A percentile compares a stretch with the other conserved stretches of the same genome.
Conservation (phyloP, 2,797 vertebrate species). For the Mallotus villosus region DNA sequence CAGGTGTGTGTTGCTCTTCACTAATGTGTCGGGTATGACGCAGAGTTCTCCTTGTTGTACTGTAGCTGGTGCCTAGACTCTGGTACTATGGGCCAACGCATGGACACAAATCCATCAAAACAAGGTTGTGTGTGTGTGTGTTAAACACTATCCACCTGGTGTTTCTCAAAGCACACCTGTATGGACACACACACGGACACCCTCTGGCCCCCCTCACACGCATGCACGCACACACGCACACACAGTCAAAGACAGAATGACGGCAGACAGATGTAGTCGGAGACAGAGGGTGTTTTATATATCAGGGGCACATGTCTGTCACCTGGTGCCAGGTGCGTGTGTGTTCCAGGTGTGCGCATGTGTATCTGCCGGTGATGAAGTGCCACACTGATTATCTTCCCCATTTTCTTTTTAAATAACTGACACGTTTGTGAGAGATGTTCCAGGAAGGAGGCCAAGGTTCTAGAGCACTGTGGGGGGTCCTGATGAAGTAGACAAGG, state of each 20-base stretch:
- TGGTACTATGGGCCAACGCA: constrained; percentile 39
- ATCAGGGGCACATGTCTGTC: background rate
- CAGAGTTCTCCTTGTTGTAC: background rate
- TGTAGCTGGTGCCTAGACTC: background rate
- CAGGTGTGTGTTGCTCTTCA: background rate
- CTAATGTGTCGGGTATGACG: background rate
- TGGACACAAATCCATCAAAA: constrained; percentile 58
- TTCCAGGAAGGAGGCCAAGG: constrained; percentile 18
- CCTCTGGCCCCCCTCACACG: background rate
- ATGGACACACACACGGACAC: background rate
- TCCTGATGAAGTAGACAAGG: background rate
- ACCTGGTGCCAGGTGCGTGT: constrained; percentile 12
- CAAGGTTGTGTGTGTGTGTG: constrained; percentile 35
- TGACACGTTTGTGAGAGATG: constrained; percentile 28
- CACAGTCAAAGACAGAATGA: background rate
- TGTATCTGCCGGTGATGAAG: background rate
- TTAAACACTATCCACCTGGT: constrained; percentile 27
- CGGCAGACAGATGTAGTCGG: constrained; percentile 11
- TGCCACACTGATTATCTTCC: background rate
- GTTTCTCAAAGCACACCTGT: constrained; percentile 26
- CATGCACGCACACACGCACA: background rate
- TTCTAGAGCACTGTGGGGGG: background rate
- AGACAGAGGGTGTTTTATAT: constrained; percentile 10
- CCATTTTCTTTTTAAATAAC: background rate
- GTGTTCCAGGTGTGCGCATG: constrained; percentile 13